phyloP scores from a whole-genome alignment of 1,140 invertebrate species.

The Thaumatotibia leucotreta region DNA sequence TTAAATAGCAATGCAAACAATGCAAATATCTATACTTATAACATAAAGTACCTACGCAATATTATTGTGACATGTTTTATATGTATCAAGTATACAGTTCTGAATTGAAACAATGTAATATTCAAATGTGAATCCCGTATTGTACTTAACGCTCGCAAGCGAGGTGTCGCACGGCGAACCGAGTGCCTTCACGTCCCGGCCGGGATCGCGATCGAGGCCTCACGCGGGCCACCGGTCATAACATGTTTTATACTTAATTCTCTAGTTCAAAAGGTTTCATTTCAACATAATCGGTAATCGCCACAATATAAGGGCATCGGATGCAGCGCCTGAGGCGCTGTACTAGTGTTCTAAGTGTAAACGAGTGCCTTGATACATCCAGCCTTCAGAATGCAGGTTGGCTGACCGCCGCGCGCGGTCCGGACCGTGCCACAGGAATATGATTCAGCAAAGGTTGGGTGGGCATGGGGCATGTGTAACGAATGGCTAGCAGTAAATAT shows the following conservation, averaged over 20 bases:
- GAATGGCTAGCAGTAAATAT: conserved; percentile 31
- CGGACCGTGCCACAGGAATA: conserved; percentile 25
- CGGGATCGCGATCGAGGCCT: neutral
- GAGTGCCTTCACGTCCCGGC: neutral
- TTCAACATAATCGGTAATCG: neutral
- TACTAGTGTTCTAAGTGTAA: conserved; percentile 33
- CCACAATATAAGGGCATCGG: neutral
- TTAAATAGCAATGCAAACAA: conserved; percentile 4
- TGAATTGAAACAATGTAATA: neutral
- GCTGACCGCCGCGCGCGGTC: conserved; percentile 52
- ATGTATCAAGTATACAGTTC: neutral
- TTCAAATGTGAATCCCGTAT: neutral
- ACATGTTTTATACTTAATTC: neutral
- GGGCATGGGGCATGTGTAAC: conserved; percentile 26
- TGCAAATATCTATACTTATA: conserved; percentile 5
- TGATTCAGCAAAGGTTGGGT: conserved; percentile 30
- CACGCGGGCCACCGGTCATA: neutral
- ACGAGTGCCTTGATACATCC: conserved; percentile 74
- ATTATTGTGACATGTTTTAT: neutral
- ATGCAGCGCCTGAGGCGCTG: conserved; percentile 7
- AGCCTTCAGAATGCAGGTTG: conserved; percentile 70
- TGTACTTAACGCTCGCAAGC: neutral
- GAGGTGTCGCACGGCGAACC: neutral
- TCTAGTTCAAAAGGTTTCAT: neutral
- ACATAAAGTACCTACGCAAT: neutral